Conservation (phyloP, 2,888 invertebrate species). For the Oligia latruncula region DNA sequence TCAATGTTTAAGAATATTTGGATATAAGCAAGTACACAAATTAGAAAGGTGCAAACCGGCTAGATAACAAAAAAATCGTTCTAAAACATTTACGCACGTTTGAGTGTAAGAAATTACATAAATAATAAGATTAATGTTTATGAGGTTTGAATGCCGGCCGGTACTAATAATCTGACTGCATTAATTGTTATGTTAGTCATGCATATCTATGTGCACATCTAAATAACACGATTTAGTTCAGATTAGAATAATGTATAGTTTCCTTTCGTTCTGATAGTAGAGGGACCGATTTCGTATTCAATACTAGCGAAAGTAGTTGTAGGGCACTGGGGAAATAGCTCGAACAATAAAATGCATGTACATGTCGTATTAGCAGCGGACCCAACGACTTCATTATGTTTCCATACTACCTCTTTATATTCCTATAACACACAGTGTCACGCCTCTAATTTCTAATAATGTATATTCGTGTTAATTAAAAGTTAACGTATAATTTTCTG, state of each 20-base stretch:
- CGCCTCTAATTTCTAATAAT: conserved; percentile 29
- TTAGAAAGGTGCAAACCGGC: conserved; percentile 1
- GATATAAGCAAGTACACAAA: neutral
- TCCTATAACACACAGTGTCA: conserved; percentile 21
- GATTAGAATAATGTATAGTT: conserved; percentile 34
- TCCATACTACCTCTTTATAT: conserved; percentile 35
- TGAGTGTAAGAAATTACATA: conserved; percentile 4
- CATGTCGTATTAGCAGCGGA: conserved; percentile 35
- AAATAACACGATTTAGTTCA: conserved; percentile 20
- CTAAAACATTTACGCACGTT: neutral
- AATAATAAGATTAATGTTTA: conserved; percentile 21
- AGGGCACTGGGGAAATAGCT: conserved; percentile 55
- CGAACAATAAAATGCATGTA: conserved; percentile 56
- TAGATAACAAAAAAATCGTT: neutral
- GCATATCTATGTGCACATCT: neutral
- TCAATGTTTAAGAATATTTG: neutral
- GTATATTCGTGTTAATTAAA: conserved; percentile 41
- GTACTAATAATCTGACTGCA: conserved; percentile 18
- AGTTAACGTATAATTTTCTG: conserved; percentile 40
- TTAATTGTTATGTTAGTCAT: conserved; percentile 2
- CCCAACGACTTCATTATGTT: conserved; percentile 45
- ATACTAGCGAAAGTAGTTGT: conserved; percentile 49
- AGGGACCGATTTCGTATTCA: conserved; percentile 25
- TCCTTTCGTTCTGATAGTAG: conserved; percentile 8
- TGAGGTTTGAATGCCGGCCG: conserved; percentile 19